A percentile compares a stretch with the other conserved stretches of the same genome.
Conservation (phyloP, 1,140 invertebrate species). For the Brachionus rotundiformis region DNA sequence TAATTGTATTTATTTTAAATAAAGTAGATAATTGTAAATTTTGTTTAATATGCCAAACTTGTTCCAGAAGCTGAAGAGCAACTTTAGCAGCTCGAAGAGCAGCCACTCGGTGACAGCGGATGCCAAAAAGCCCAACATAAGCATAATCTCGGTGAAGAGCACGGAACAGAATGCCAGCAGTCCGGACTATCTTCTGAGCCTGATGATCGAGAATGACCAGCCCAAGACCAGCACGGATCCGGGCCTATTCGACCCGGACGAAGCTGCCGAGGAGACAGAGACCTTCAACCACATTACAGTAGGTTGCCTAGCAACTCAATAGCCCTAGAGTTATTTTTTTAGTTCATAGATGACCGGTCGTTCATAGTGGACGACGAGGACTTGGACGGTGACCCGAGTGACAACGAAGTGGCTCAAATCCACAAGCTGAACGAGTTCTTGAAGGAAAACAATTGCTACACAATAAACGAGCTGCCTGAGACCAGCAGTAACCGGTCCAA, state of each 20-base stretch:
- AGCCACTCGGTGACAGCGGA: background rate
- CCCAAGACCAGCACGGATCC: background rate
- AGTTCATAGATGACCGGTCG: slow-evolving; percentile 42
- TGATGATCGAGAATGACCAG: background rate
- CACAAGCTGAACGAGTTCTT: slow-evolving; percentile 7
- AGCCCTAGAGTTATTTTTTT: background rate
- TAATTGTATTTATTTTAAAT: background rate
- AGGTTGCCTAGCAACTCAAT: background rate
- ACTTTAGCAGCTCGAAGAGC: background rate
- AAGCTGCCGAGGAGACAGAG: background rate
- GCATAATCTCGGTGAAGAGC: background rate
- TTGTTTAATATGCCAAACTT: background rate
- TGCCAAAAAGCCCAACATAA: background rate
- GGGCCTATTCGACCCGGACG: background rate
- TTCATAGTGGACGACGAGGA: slow-evolving; percentile 46
- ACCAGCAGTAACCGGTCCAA: background rate
- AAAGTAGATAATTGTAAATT: background rate
- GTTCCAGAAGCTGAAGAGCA: background rate
- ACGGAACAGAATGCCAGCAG: background rate
- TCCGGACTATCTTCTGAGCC: background rate
- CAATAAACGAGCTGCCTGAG: slow-evolving; percentile 43
- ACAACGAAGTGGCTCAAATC: slow-evolving; percentile 35
- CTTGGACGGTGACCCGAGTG: background rate
- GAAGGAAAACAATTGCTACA: slow-evolving; percentile 40
- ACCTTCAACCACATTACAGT: background rate